Conservation (phyloP, 1,140 invertebrate species). For the Coptotermes formosanus region DNA sequence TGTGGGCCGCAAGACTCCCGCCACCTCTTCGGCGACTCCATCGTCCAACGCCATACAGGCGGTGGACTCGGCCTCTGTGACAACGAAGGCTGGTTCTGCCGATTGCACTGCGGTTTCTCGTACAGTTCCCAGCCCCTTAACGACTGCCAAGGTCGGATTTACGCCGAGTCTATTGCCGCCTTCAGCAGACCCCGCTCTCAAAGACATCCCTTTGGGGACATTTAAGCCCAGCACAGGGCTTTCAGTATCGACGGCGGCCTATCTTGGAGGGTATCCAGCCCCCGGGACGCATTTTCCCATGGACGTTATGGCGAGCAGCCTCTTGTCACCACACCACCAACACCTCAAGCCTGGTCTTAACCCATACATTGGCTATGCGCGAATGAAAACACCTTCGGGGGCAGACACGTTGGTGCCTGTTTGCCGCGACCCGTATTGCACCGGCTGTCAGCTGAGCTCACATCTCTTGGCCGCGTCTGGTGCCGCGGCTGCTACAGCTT, state of each 20-base stretch:
- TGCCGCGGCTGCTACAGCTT: slow-evolving; percentile 47
- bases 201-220: slow-evolving; percentile 62
- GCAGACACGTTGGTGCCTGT: slow-evolving; percentile 62
- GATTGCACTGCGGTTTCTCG: neutral
- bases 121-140: neutral
- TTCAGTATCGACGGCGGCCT: slow-evolving; percentile 38
- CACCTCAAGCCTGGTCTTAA: slow-evolving; percentile 62
- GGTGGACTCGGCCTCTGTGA: neutral
- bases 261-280: slow-evolving; percentile 55
- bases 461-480: slow-evolving; percentile 59
- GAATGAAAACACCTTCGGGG: slow-evolving; percentile 62
- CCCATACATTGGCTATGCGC: slow-evolving; percentile 70
- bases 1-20: slow-evolving; percentile 47
- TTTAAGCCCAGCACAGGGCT: slow-evolving; percentile 55
- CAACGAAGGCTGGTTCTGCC: too few relatives aligned
- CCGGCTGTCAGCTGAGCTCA: slow-evolving; percentile 82
- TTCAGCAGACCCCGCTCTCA: slow-evolving; percentile 57
- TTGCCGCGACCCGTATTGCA: slow-evolving; percentile 89
- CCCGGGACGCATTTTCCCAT: slow-evolving; percentile 50
- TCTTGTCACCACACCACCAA: slow-evolving; percentile 66
- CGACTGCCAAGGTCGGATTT: neutral
- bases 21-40: neutral
- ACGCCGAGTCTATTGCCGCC: neutral
- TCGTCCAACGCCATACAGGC: neutral
- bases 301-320: slow-evolving; percentile 59